Evolutionary conservation across 92 coral and sea anemone genomes (phyloP).

Genomic region (Bergia sp.): DNA sequence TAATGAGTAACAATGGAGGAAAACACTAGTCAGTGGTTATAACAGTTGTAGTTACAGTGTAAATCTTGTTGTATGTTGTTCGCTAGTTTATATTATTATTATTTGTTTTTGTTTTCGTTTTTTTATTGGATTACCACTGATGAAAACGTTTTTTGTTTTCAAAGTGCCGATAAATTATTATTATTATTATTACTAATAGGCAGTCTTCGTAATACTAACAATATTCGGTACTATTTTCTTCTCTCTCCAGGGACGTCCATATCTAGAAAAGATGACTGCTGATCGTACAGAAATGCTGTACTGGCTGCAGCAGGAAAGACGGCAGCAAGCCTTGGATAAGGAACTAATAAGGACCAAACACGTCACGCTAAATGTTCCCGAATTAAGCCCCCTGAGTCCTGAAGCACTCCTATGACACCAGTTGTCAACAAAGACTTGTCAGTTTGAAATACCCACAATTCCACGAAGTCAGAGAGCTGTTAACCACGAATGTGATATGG

Average conservation of each 20-base stretch:
- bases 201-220: no score
- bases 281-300: conserved; percentile 99
- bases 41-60: no score
- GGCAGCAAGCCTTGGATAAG: conserved; percentile 77
- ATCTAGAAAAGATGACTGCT: conserved; percentile 80
- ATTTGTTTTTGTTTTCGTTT: no score
- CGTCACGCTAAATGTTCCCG: conserved; percentile 57
- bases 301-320: conserved; percentile 96
- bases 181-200: no score
- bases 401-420: conserved; percentile 53
- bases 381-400: conserved; percentile 65
- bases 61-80: no score
- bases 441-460: neutral
- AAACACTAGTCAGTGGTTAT: no score
- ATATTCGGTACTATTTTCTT: neutral
- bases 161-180: no score
- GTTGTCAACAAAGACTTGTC: neutral
- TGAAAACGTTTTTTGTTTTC: no score
- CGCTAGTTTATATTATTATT: no score
- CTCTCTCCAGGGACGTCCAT: conserved; percentile 84
- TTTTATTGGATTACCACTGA: no score
- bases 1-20: no score
- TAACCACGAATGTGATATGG: no score
- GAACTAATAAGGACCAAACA: conserved; percentile 62
- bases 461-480: neutral